Conservation (phyloP, 53 echinoderm and acorn worm genomes). For the Crossaster papposus region DNA sequence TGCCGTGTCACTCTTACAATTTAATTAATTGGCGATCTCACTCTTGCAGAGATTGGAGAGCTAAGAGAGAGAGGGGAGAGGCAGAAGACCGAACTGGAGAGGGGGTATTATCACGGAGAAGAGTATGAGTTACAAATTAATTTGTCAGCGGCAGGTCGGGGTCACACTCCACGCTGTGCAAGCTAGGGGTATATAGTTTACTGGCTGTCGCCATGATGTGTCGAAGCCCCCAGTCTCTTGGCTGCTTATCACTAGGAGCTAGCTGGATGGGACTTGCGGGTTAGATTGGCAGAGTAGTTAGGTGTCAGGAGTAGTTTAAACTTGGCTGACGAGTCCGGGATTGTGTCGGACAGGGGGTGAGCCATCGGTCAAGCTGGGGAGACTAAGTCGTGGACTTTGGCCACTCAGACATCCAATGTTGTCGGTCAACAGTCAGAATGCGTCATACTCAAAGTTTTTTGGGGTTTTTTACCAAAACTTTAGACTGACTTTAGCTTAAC, state of each 20-base stretch:
- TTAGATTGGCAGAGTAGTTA: constrained; percentile 27
- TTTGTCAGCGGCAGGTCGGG: constrained; percentile 31
- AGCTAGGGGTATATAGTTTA: background rate
- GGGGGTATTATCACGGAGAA: background rate
- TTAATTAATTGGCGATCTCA: constrained; percentile 56
- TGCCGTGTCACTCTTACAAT: constrained; percentile 38
- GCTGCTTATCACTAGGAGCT: constrained; percentile 28
- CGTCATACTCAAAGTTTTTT: no score
- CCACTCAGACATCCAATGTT: background rate
- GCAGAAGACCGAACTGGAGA: background rate
- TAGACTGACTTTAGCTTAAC: no score
- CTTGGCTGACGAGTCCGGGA: constrained; percentile 9
- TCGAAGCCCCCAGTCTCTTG: background rate
- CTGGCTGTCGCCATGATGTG: background rate
- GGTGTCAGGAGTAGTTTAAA: constrained; percentile 45
- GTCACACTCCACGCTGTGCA: background rate
- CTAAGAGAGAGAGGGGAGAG: background rate
- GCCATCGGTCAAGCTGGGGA: background rate
- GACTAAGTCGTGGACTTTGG: background rate
- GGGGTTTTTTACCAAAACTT: background rate
- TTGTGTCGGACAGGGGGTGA: background rate
- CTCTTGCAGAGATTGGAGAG: constrained; percentile 2
- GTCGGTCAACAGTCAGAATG: background rate
- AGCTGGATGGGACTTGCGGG: constrained; percentile 9
- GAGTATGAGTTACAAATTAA: constrained; percentile 60